Percentiles rank a stretch among this genome's conserved stretches.
phyloP scores from a whole-genome alignment of 2,797 vertebrate genomes.

The Leptodactylus fallax region DNA sequence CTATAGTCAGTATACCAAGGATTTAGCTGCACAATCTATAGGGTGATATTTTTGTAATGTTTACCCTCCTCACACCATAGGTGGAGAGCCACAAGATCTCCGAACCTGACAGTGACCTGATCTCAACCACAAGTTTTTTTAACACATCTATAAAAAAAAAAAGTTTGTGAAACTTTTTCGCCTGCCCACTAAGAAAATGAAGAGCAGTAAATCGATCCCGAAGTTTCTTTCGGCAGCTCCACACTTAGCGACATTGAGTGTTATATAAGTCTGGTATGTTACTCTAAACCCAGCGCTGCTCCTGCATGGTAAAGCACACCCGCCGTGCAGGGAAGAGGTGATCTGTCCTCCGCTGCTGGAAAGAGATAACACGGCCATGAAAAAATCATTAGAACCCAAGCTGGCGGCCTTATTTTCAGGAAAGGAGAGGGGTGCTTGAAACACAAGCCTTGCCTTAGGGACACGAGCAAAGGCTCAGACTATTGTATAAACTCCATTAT shows the following conservation, averaged over 20 bases:
- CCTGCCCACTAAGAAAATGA: background rate
- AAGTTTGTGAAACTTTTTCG: background rate
- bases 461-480: conserved; percentile 14
- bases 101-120: background rate
- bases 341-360: conserved; percentile 61
- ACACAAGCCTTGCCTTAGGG: conserved; percentile 49
- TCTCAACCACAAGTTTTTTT: background rate
- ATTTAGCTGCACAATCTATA: too few relatives aligned
- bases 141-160: background rate
- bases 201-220: conserved; percentile 36
- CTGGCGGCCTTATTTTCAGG: conserved; percentile 66
- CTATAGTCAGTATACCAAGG: too few relatives aligned
- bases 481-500: conserved; percentile 15
- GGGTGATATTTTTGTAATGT: too few relatives aligned
- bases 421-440: conserved; percentile 63
- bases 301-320: conserved; percentile 57
- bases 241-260: conserved; percentile 63
- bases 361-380: conserved; percentile 71
- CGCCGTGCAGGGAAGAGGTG: conserved; percentile 57
- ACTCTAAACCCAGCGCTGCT: conserved; percentile 67
- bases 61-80: too few relatives aligned
- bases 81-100: background rate
- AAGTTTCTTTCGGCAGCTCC: conserved; percentile 42
- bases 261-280: conserved; percentile 60
- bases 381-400: conserved; percentile 76